phyloP scores from a whole-genome alignment of 1,140 invertebrate species.

The Gryllus bimaculatus region DNA sequence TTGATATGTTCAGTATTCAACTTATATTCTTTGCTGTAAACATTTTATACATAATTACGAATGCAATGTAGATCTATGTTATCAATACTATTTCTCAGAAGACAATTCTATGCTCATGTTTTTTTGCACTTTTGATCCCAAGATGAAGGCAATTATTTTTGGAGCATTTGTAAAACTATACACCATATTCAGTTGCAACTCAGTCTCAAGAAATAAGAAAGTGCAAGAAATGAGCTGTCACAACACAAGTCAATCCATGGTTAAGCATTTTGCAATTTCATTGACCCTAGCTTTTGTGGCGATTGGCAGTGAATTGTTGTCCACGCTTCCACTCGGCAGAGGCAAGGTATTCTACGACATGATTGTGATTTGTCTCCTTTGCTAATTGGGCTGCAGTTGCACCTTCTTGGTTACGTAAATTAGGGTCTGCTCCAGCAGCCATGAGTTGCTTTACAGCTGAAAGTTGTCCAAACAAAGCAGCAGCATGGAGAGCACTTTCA shows the following conservation, averaged over 20 bases:
- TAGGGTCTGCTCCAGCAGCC: constrained; percentile 56
- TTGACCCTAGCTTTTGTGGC: background rate
- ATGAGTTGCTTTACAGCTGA: constrained; percentile 67
- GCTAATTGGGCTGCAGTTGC: constrained; percentile 56
- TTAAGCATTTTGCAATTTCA: too few relatives aligned
- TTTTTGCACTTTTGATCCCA: too few relatives aligned
- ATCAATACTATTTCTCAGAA: too few relatives aligned
- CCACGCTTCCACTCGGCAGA: background rate
- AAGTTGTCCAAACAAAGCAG: constrained; percentile 77
- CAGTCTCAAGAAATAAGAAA: too few relatives aligned
- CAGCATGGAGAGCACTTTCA: constrained; percentile 79
- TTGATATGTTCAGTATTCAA: background rate
- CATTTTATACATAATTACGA: too few relatives aligned
- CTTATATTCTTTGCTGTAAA: background rate
- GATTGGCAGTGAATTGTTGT: background rate
- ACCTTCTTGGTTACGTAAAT: constrained; percentile 57
- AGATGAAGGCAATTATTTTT: too few relatives aligned
- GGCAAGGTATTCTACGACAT: constrained; percentile 47
- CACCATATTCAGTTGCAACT: too few relatives aligned
- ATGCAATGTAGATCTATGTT: too few relatives aligned
- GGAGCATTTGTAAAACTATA: too few relatives aligned
- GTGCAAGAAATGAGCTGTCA: too few relatives aligned
- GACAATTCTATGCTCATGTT: too few relatives aligned
- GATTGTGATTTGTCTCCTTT: constrained; percentile 38
- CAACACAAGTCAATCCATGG: too few relatives aligned